phyloP scores from a whole-genome alignment of 2,113 vertebrate species.

The Oreochromis niloticus region DNA sequence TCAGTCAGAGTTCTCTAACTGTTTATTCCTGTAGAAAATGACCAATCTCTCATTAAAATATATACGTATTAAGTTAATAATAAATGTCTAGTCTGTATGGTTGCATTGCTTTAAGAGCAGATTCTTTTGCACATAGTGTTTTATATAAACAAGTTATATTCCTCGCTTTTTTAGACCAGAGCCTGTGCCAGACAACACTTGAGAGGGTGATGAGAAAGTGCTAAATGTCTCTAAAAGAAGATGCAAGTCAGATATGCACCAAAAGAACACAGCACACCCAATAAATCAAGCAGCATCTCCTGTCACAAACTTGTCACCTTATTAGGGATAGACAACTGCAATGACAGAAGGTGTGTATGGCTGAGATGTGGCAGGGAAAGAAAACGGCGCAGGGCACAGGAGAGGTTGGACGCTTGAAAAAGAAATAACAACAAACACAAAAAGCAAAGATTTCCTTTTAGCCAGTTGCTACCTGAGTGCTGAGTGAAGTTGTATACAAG shows the following conservation, averaged over 20 bases:
- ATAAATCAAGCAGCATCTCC: constrained; percentile 68
- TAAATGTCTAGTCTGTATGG: neutral
- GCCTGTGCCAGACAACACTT: neutral
- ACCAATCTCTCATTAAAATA: neutral
- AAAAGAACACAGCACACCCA: constrained; percentile 54
- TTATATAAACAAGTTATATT: neutral
- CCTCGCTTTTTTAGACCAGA: neutral
- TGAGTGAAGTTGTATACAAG: constrained; percentile 20
- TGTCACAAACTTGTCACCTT: constrained; percentile 64
- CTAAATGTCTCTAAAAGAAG: constrained; percentile 42
- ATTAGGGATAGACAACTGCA: constrained; percentile 59
- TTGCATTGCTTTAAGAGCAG: neutral
- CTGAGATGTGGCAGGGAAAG: constrained; percentile 27
- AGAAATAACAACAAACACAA: neutral
- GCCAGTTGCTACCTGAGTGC: constrained; percentile 30
- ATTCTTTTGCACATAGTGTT: neutral
- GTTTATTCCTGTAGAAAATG: neutral
- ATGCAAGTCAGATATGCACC: constrained; percentile 56
- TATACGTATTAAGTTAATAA: neutral
- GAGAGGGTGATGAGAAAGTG: constrained; percentile 10
- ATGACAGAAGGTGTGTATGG: constrained; percentile 57
- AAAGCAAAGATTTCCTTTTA: constrained; percentile 8
- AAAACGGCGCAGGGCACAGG: constrained; percentile 7
- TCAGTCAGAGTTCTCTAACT: neutral
- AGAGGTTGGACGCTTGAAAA: constrained; percentile 23